Base-by-base conservation (phyloP, 1,140 invertebrate genomes). In the Penaeus vannamei region DNA sequence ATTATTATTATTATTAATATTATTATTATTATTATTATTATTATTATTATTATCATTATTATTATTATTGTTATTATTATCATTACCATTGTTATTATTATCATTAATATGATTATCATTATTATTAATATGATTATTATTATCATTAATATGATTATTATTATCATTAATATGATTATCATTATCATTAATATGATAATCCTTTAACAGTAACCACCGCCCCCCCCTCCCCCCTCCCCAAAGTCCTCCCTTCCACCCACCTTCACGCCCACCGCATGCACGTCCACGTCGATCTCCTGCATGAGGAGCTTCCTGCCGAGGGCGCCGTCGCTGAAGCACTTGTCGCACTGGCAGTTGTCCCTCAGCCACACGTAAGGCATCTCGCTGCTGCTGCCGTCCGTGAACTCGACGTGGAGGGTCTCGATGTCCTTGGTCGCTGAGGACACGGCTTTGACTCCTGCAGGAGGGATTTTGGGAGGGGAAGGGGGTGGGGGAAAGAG, bases 341-440 rank as follows among this genome's bases (percentile, higher is more conserved):
- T 84, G 19, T 93, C 89, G 91, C 95, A 96, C 90, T 94, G 94
- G 89, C 95, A 96, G 91, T 96, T 96, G 91, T 96, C 95, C 90
- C 95, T 92, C 66, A 96, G 92, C 95, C 95, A 96, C 23, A 95
- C 93, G 53, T 93, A 93, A 0, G 95, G 95, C 92, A 94, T 96
- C 80, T 72, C 64, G 64, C 62, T 17, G 23, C 32, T 85, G 26
- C 32, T 20, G 72, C 85, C 77, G 32, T 87, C 42, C 46, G 26
- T 36, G 72, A 76, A 76, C 22, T 76, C 17, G 3, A 76, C 72
- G 61, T 76, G 29, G 26, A 76, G 29, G 61, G 72, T 87, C 62
- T 77, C 61, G n/a, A 46, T 61, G n/a, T 80, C 42, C 79, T 79
- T 87, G 0, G 66, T 79, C 26, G 29, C 61, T 17, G 12, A 32